Conservation (phyloP, 2,113 vertebrate species). For the Girardinichthys multiradiatus region DNA sequence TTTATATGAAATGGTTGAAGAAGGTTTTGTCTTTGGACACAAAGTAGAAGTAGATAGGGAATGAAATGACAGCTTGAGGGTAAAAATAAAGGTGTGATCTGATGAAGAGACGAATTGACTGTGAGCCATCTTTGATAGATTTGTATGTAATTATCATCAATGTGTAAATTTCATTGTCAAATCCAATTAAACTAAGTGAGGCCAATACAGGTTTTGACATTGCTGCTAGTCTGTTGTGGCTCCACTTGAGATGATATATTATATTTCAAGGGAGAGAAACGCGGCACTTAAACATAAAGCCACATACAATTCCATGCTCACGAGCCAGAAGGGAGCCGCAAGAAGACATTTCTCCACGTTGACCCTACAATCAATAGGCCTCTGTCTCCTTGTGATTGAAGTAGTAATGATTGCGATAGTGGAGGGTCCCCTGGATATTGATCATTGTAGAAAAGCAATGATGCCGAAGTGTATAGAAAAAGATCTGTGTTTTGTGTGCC, state of each 20-base stretch:
- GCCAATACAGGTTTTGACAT: neutral
- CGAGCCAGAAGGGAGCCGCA: conserved; percentile 10
- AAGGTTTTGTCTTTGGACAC: no score
- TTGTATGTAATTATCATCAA: neutral
- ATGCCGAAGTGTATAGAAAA: neutral
- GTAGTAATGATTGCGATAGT: conserved; percentile 32
- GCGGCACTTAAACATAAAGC: conserved; percentile 3
- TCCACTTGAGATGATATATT: conserved; percentile 14
- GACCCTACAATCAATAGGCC: conserved; percentile 51
- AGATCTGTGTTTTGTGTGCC: conserved; percentile 4
- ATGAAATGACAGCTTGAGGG: no score
- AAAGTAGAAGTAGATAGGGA: no score
- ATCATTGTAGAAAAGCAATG: neutral
- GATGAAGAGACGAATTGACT: neutral
- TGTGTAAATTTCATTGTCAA: neutral
- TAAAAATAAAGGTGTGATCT: neutral
- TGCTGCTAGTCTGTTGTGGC: conserved; percentile 1
- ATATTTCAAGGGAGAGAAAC: conserved; percentile 22
- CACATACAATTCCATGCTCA: neutral
- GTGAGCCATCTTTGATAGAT: neutral
- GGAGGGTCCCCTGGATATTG: conserved; percentile 1
- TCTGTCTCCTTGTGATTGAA: conserved; percentile 45
- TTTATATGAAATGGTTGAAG: no score
- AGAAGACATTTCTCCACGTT: conserved; percentile 42
- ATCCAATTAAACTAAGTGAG: conserved; percentile 1